phyloP scores from a whole-genome alignment of 2,113 vertebrate species.

The Leptodactylus fuscus region DNA sequence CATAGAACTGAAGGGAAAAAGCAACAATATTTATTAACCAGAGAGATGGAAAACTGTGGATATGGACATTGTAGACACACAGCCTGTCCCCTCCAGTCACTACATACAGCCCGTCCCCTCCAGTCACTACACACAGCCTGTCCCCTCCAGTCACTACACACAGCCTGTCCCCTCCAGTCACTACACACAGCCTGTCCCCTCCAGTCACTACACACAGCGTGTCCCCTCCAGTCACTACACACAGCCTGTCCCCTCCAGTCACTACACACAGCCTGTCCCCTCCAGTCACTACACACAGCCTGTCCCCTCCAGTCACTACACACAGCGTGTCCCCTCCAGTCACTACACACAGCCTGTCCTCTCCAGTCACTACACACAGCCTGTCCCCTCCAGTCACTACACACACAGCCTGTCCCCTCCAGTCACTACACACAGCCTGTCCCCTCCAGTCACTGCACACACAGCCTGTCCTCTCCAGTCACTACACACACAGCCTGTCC shows the following conservation, averaged over 20 bases:
- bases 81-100: not conserved
- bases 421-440: not conserved
- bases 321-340: not conserved
- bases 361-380: not conserved
- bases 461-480: not conserved
- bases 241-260: not conserved
- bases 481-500: not conserved
- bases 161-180: not conserved
- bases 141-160: not conserved
- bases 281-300: not conserved
- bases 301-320: not conserved
- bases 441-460: not conserved
- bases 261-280: not conserved
- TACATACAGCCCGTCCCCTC: not conserved
- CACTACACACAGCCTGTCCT: not conserved
- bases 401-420: not conserved
- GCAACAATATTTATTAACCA: constrained; percentile 41
- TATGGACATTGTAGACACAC: not conserved
- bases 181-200: not conserved
- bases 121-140: not conserved
- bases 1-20: constrained; percentile 22
- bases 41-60: constrained; percentile 14
- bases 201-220: not conserved
- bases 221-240: not conserved
- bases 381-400: not conserved